Evolutionary conservation across 2,113 vertebrate genomes (phyloP), one percentile per base, ranked within the genome.

Genomic region (Delphinapterus leucas): DNA sequence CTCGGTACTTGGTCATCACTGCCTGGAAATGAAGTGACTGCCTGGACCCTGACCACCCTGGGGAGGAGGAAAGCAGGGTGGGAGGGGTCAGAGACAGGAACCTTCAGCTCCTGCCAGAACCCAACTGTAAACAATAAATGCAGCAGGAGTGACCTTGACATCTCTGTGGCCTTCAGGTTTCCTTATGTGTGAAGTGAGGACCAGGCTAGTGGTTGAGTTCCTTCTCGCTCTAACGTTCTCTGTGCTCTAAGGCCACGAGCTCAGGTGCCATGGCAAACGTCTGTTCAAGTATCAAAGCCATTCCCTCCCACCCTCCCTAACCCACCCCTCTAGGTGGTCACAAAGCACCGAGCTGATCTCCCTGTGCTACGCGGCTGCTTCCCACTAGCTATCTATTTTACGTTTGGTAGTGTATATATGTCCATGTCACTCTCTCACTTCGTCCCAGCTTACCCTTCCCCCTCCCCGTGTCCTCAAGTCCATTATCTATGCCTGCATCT

Each of bases 331-430:
- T 53, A 17, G 49, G 14, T 53, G 49, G 49, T 17, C 49, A 17
- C 49, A 53, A 53, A 53, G 49, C 49, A 53, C 49, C 1, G 5
- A 53, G 49, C 49, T 53, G 49, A 53, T 53, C 49, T 53, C 49
- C 49, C 49, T 53, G 14, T 53, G 14, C 1, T 41, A 41, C 7
- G 41, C 6, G 0, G 41, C 41, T 41, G 41, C 41, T 41, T 41
- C 41, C 41, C 41, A 41, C 41, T 41, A 41, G 41, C 41, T 41
- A 41, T 41, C 41, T 1, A 41, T 41, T 41, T 41, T 41, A 41
- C 41, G 1, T 41, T 6, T 41, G 41, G 6, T 6, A 41, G 1
- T 1, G 1, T 41, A 1, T 41, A 41, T 41, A 41, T 41, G 41
- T 41, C 41, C 6, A 7, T 41, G 41, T 6, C 41, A 41, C 41